Conservation (phyloP, 2,888 invertebrate genomes). For the Malthinus flaveolus region DNA sequence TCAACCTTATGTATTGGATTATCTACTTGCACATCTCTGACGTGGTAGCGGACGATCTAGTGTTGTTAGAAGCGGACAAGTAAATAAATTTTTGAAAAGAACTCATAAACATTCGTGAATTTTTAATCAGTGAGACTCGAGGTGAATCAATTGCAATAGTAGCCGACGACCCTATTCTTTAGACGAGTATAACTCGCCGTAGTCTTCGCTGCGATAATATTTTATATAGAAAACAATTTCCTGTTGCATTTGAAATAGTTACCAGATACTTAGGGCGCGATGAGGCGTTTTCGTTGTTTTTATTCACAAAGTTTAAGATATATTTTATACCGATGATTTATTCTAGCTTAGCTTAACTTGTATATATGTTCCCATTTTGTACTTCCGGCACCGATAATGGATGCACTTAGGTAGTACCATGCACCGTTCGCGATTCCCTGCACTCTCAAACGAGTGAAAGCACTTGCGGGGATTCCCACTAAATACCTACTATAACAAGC, state of each 20-base stretch:
- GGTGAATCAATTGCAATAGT: slow-evolving; percentile 40
- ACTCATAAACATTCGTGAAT: slow-evolving; percentile 43
- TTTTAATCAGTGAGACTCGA: slow-evolving; percentile 43
- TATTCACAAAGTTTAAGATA: slow-evolving; percentile 33
- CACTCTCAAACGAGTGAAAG: slow-evolving; percentile 14
- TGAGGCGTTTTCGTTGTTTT: slow-evolving; percentile 32
- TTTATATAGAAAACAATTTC: slow-evolving; percentile 38
- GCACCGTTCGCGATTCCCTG: slow-evolving; percentile 29
- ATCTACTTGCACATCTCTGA: slow-evolving; percentile 95
- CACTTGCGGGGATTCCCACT: slow-evolving; percentile 44
- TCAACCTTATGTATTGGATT: slow-evolving; percentile 98
- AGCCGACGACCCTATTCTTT: slow-evolving; percentile 42
- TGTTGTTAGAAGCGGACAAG: slow-evolving; percentile 73
- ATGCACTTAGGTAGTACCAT: slow-evolving; percentile 30
- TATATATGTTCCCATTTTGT: slow-evolving; percentile 41
- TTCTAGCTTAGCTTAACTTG: slow-evolving; percentile 36
- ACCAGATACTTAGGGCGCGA: slow-evolving; percentile 29
- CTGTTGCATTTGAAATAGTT: slow-evolving; percentile 33
- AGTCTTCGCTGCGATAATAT: slow-evolving; percentile 31
- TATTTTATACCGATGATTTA: slow-evolving; percentile 35
- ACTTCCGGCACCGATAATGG: slow-evolving; percentile 38
- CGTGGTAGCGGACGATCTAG: slow-evolving; percentile 92
- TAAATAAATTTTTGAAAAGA: slow-evolving; percentile 50
- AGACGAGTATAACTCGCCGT: slow-evolving; percentile 33
- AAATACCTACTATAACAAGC: slow-evolving; percentile 31